A percentile compares a stretch with the other conserved stretches of the same genome.
These are phyloP conservation scores for Lates japonicus DNA, from an alignment of 2,797 vertebrate genomes.

Conservation along the genomic window DNA sequence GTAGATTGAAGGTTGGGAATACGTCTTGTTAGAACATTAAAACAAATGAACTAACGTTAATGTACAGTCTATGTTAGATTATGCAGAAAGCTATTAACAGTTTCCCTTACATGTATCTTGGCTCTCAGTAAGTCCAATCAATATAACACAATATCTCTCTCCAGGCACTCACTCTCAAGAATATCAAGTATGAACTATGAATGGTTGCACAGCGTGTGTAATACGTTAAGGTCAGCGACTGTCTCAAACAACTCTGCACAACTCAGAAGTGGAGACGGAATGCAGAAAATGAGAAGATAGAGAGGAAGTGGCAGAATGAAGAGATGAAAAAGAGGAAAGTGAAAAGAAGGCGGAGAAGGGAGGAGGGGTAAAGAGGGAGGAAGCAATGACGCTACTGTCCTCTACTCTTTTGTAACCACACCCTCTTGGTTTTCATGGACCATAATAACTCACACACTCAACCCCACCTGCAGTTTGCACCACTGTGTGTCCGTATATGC, in stretches of 20 bases:
- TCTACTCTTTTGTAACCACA: slow-evolving; percentile 70
- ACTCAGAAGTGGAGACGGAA: slow-evolving; percentile 47
- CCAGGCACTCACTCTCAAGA: slow-evolving; percentile 67
- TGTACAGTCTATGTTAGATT: neutral
- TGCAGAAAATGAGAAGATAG: slow-evolving; percentile 34
- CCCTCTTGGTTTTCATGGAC: slow-evolving; percentile 67
- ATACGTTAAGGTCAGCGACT: slow-evolving; percentile 79
- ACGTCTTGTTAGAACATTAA: neutral
- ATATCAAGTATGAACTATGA: slow-evolving; percentile 71
- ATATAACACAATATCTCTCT: slow-evolving; percentile 59
- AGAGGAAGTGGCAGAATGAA: slow-evolving; percentile 18
- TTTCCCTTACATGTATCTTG: slow-evolving; percentile 33
- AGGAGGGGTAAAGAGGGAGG: neutral
- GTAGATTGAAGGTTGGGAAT: neutral
- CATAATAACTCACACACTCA: slow-evolving; percentile 68
- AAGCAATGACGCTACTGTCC: slow-evolving; percentile 69
- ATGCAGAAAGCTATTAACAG: neutral
- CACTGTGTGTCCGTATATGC: neutral
- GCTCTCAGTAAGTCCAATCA: slow-evolving; percentile 57
- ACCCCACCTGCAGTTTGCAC: slow-evolving; percentile 55
- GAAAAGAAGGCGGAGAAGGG: neutral
- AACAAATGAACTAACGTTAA: neutral
- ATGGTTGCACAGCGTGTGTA: slow-evolving; percentile 66
- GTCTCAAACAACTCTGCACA: slow-evolving; percentile 64
- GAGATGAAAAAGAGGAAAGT: neutral